Percentiles rank a stretch among this genome's conserved stretches.
Evolutionary conservation across 2,888 invertebrate species (phyloP).

Genomic region (Melikaiella ostensackeni): DNA sequence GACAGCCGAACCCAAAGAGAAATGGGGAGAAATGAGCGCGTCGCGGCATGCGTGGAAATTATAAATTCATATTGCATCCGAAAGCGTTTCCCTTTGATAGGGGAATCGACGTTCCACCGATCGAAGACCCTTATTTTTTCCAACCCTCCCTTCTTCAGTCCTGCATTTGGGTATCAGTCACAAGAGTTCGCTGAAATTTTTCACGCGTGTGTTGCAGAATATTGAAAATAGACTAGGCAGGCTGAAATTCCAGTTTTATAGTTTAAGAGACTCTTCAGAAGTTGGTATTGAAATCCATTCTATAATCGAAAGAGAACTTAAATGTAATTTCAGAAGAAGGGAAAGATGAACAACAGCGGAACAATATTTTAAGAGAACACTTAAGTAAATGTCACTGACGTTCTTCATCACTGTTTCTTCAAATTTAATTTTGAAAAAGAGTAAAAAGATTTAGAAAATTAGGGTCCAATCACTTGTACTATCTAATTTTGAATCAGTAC

Average conservation of each 20-base stretch:
- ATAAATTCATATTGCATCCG: conserved; percentile 71
- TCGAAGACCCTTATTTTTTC: conserved; percentile 50
- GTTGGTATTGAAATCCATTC: background rate
- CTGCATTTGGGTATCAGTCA: conserved; percentile 27
- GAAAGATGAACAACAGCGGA: background rate
- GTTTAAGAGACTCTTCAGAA: background rate
- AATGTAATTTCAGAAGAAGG: background rate
- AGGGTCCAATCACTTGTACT: too few relatives aligned
- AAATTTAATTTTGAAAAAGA: too few relatives aligned
- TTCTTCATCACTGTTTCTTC: too few relatives aligned
- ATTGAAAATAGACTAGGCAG: background rate
- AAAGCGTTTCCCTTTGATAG: conserved; percentile 60
- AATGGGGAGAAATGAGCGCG: conserved; percentile 59
- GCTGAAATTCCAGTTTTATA: conserved; percentile 17
- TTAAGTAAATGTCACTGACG: too few relatives aligned
- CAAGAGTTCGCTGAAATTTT: conserved; percentile 22
- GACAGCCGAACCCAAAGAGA: conserved; percentile 66
- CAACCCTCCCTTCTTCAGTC: conserved; percentile 44
- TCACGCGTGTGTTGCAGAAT: conserved; percentile 18
- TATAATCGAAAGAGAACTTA: background rate
- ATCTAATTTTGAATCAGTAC: too few relatives aligned
- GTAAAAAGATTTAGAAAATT: too few relatives aligned
- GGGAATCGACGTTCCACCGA: conserved; percentile 63
- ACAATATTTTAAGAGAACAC: background rate
- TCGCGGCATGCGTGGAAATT: conserved; percentile 70